These are phyloP conservation scores for Sisor rabdophorus DNA, from an alignment of 2,113 vertebrate species.

Conservation along the genomic window DNA sequence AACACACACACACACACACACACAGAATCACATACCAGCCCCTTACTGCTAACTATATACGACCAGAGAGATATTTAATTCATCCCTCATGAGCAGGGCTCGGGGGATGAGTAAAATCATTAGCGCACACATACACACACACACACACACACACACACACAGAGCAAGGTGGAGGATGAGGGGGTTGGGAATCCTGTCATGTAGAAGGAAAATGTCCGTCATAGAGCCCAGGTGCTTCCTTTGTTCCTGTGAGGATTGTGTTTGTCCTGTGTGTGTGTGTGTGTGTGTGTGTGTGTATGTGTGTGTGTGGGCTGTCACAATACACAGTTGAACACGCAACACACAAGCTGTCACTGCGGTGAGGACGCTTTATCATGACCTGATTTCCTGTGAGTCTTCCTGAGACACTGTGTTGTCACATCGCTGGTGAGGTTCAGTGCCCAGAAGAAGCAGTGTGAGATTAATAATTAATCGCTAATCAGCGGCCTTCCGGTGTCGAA, in stretches of 20 bases:
- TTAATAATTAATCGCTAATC: conserved; percentile 17
- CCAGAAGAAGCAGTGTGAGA: neutral
- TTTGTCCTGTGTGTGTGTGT: conserved; percentile 23
- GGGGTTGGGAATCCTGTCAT: conserved; percentile 57
- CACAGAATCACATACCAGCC: conserved; percentile 4
- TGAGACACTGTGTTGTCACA: too few relatives aligned
- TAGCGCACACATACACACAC: neutral
- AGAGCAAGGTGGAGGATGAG: neutral
- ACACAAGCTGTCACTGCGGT: neutral
- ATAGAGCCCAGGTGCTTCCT: conserved; percentile 58
- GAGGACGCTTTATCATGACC: neutral
- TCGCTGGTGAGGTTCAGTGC: neutral
- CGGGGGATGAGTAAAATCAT: conserved; percentile 8
- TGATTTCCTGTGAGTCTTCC: neutral
- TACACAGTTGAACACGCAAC: conserved; percentile 13
- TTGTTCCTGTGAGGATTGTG: conserved; percentile 45
- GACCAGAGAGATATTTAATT: conserved; percentile 18
- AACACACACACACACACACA: neutral
- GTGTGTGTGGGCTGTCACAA: neutral
- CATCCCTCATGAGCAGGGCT: neutral
- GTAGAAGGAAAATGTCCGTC: conserved; percentile 49
- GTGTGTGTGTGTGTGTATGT: conserved; percentile 5
- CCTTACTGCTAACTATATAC: neutral
- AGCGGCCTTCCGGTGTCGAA: neutral
- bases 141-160: neutral